Evolutionary conservation across 2,113 vertebrate species (phyloP).

Genomic region (Peromyscus polionotus): DNA sequence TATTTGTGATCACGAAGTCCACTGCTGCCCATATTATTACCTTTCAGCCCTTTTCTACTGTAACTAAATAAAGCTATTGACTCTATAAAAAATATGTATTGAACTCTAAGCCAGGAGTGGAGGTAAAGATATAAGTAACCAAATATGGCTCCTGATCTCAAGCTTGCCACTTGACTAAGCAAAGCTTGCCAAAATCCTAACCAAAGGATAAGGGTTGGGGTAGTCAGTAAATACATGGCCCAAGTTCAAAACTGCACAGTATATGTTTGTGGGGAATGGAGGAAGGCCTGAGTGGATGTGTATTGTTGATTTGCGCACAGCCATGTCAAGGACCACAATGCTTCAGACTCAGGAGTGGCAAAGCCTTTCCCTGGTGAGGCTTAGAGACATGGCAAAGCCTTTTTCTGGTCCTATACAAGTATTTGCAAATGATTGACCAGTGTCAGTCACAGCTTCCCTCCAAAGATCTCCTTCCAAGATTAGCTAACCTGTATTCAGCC

Average conservation of each 20-base stretch:
- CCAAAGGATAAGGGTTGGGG: not conserved
- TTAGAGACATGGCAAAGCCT: not conserved
- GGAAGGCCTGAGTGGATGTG: not conserved
- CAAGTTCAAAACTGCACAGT: not conserved
- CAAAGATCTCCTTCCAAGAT: not conserved
- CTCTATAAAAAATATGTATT: not conserved
- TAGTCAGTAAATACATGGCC: not conserved
- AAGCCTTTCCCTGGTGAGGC: not conserved
- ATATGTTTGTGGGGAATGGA: not conserved
- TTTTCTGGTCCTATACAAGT: not conserved
- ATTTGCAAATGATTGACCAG: not conserved
- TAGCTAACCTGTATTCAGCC: not conserved
- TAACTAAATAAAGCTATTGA: constrained; percentile 32
- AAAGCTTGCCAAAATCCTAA: constrained; percentile 7
- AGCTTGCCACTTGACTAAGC: constrained; percentile 3
- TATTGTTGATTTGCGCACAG: not conserved
- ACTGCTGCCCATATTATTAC: not conserved
- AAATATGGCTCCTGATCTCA: not conserved
- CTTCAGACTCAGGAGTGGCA: not conserved
- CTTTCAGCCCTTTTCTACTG: not conserved
- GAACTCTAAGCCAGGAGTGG: not conserved
- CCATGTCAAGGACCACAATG: not conserved
- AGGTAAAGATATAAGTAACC: constrained; percentile 6
- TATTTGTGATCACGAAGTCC: not conserved
- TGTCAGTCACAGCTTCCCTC: not conserved